Conservation (phyloP, 2,797 vertebrate species). For the Malacoraja senta region DNA sequence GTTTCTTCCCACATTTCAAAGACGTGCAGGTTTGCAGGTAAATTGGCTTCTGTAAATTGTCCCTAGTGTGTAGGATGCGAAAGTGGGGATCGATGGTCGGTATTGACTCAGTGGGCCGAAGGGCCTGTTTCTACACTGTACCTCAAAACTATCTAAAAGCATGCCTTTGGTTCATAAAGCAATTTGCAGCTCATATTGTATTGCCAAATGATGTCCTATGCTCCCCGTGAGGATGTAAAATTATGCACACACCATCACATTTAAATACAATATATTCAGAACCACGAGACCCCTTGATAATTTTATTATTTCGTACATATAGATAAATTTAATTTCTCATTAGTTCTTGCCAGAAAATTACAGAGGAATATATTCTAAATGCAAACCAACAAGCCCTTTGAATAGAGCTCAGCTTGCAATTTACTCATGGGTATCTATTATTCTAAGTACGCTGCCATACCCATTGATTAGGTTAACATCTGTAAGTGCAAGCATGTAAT, state of each 20-base stretch:
- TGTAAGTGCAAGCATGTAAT: constrained; percentile 23
- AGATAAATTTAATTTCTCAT: not conserved
- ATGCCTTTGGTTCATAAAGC: not conserved
- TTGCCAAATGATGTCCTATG: not conserved
- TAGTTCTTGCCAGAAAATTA: not conserved
- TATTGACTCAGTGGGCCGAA: too few relatives aligned
- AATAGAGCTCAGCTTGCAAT: not conserved
- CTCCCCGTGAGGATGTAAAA: not conserved
- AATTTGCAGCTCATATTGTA: not conserved
- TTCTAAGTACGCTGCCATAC: not conserved
- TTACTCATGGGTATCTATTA: constrained; percentile 8
- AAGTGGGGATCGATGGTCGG: too few relatives aligned
- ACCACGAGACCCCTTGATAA: not conserved
- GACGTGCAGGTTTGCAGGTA: too few relatives aligned
- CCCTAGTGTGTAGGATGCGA: too few relatives aligned
- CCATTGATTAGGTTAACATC: constrained; percentile 13
- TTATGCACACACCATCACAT: not conserved
- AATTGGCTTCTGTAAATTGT: too few relatives aligned
- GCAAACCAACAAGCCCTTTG: not conserved
- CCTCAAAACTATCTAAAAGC: not conserved
- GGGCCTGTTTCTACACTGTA: too few relatives aligned
- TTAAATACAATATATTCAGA: not conserved
- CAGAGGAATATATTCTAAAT: not conserved
- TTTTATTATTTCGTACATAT: not conserved
- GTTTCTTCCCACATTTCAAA: too few relatives aligned